phyloP scores from a whole-genome alignment of 2,113 vertebrate species.

The Spea bombifrons region DNA sequence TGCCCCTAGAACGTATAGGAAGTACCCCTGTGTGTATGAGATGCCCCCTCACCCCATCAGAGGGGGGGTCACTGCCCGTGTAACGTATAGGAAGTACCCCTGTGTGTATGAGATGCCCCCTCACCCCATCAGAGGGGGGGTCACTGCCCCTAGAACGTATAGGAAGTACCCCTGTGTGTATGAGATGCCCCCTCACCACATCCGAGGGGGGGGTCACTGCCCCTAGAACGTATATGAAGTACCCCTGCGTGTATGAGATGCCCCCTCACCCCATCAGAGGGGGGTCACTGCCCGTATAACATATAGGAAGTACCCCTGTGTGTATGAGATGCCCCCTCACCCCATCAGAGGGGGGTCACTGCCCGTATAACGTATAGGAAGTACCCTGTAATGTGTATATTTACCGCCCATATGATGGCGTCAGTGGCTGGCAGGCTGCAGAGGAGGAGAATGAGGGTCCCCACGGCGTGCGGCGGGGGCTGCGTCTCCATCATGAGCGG shows the following conservation, averaged over 20 bases:
- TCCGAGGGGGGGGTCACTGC: not conserved
- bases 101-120: not conserved
- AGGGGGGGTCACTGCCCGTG: not conserved
- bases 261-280: not conserved
- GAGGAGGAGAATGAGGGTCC: not conserved
- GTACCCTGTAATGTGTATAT: not conserved
- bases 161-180: not conserved
- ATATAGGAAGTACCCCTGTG: constrained; percentile 1
- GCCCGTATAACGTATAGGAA: not conserved
- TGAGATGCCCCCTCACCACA: not conserved
- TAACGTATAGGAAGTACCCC: not conserved
- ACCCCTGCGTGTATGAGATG: not conserved
- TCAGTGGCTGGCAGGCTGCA: not conserved
- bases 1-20: not conserved
- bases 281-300: not conserved
- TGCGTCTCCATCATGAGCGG: not conserved
- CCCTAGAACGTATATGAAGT: not conserved
- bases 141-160: not conserved
- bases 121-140: not conserved
- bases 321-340: not conserved
- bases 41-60: not conserved
- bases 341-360: constrained; percentile 16
- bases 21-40: not conserved
- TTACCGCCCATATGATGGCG: constrained; percentile 16
- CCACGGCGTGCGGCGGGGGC: not conserved